A percentile compares a stretch with the other conserved stretches of the same genome.
These are phyloP conservation scores for Sebastes matsubarae DNA, from an alignment of 2,797 vertebrate species.

Conservation along the genomic window DNA sequence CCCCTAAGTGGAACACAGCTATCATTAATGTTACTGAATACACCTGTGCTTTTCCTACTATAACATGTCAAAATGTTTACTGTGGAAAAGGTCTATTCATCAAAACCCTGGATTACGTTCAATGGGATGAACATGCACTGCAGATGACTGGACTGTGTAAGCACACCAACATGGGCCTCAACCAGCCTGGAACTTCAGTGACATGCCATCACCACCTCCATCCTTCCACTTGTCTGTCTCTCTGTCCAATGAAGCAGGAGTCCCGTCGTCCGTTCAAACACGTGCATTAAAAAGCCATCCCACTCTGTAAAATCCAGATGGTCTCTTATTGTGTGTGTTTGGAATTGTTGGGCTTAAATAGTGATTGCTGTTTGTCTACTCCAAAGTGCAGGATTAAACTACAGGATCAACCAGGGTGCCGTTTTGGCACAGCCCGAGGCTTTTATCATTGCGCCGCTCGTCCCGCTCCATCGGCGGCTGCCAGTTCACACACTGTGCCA, in stretches of 20 bases:
- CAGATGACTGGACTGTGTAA: background rate
- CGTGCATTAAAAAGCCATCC: conserved; percentile 26
- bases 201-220: background rate
- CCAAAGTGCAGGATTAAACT: conserved; percentile 42
- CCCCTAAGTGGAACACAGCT: too few relatives aligned
- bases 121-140: background rate
- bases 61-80: background rate
- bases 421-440: conserved; percentile 28
- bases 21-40: too few relatives aligned
- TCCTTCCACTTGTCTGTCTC: background rate
- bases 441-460: conserved; percentile 45
- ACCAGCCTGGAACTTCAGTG: background rate
- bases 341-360: conserved; percentile 20
- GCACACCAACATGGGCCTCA: background rate
- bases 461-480: conserved; percentile 20
- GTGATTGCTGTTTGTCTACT: conserved; percentile 49
- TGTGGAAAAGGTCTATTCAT: background rate
- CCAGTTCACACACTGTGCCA: conserved; percentile 27
- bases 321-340: conserved; percentile 40
- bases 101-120: background rate
- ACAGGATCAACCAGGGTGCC: conserved; percentile 33
- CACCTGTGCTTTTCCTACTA: too few relatives aligned
- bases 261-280: background rate
- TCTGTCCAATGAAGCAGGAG: background rate
- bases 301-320: conserved; percentile 39